Evolutionary conservation across 2,113 vertebrate genomes (phyloP), one percentile per base, ranked within the genome.

Genomic region (Odontesthes bonariensis): DNA sequence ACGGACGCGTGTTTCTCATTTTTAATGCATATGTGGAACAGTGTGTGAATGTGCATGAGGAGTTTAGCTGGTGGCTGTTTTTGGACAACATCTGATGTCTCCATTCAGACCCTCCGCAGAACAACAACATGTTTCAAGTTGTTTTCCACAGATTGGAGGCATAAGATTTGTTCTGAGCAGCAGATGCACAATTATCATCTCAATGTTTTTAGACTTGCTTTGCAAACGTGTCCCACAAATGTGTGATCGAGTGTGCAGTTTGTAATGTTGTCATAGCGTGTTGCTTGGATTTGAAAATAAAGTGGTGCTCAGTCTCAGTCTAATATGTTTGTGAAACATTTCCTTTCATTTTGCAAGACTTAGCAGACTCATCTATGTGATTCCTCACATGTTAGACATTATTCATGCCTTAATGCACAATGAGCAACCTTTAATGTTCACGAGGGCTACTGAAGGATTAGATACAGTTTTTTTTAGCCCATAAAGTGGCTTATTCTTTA

Each of bases 41-140:
- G 19, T 23, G 8, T 20, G n/a, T 6, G 12, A 35, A 22, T 10
- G 3, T 32, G 11, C 31, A 27, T 54, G 52, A 46, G 31, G 27
- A 40, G 49, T 44, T 32, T 33, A 54, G 27, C 20, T 55, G 33
- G 61, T 54, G 66, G 52, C 52, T 71, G 65, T 62, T 57, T 32
- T 60, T 40, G 10, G 56, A 71, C 33, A 44, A 35, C 35, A 53
- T 67, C 46, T 63, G 57, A 72, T 33, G 44, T 31, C 23, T 57
- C 38, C n/a, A 57, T 9, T n/a, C n/a, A n/a, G n/a, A n/a, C n/a
- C n/a, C n/a, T 27, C 27, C 3, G 27, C 27, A 27, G 27, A 2
- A 27, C 27, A 56, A 49, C 16, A 61, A 13, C 49, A 68, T 54
- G 44, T 56, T 72, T 59, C 32, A 44, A 60, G 58, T 10, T 27